A percentile compares a stretch with the other conserved stretches of the same genome.
phyloP scores from a whole-genome alignment of 2,888 invertebrate species.

The Eueremaeus valkanovi region DNA sequence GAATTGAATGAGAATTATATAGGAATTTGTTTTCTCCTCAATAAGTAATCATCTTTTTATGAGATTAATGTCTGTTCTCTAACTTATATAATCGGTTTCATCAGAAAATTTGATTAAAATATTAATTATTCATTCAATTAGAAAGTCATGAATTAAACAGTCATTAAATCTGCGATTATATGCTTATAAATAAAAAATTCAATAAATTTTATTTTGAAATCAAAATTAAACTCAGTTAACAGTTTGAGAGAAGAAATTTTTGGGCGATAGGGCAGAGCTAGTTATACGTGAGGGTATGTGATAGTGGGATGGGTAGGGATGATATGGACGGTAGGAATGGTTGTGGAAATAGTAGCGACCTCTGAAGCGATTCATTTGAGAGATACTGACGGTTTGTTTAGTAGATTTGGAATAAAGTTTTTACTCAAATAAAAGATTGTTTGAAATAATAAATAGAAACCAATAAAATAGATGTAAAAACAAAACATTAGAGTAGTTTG shows the following conservation, averaged over 20 bases:
- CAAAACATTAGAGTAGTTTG: background rate
- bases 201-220: background rate
- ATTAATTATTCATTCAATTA: background rate
- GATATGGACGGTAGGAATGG: constrained; percentile 5
- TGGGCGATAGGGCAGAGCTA: background rate
- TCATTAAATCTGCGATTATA: background rate
- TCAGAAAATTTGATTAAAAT: background rate
- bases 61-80: background rate
- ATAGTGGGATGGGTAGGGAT: background rate
- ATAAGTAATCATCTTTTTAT: no score
- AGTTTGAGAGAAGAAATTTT: background rate
- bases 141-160: background rate
- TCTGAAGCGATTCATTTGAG: constrained; percentile 17
- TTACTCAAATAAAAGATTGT: background rate
- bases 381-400: constrained; percentile 15
- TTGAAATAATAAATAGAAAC: constrained; percentile 23
- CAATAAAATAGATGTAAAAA: constrained; percentile 20
- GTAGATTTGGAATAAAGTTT: background rate
- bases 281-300: background rate
- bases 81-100: background rate
- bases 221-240: background rate
- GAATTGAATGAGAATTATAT: no score
- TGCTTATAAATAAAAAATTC: background rate
- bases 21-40: no score
- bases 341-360: constrained; percentile 10